Percentiles rank a stretch among this genome's conserved stretches.
These are phyloP conservation scores for Atrina japonica DNA, from an alignment of 2,888 invertebrate genomes.

Conservation along the genomic window DNA sequence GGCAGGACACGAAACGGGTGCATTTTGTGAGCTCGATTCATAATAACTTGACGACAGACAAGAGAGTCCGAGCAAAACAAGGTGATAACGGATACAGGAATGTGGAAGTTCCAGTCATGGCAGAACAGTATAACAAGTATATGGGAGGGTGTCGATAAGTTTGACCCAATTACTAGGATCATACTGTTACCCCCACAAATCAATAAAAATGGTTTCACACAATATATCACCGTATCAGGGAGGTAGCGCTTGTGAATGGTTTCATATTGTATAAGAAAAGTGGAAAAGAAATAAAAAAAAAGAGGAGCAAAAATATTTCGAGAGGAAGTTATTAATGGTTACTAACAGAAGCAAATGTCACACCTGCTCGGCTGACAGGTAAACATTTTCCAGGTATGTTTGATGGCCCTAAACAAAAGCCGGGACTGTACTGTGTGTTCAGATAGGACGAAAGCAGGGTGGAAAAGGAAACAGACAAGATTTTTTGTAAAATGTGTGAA, in stretches of 20 bases:
- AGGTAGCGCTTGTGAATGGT: constrained; percentile 49
- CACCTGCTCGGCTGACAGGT: too few species aligned
- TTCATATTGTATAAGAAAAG: constrained; percentile 46
- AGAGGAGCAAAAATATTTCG: too few species aligned
- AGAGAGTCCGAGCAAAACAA: constrained; percentile 20
- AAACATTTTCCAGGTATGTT: too few species aligned
- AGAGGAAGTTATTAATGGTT: too few species aligned
- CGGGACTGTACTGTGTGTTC: too few species aligned
- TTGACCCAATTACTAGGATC: constrained; percentile 30
- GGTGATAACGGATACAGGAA: constrained; percentile 12
- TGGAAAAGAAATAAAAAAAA: too few species aligned
- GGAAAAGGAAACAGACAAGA: too few species aligned
- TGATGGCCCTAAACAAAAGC: too few species aligned
- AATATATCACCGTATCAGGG: constrained; percentile 36
- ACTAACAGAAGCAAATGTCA: too few species aligned
- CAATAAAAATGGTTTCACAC: constrained; percentile 41
- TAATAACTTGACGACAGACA: constrained; percentile 11
- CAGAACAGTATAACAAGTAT: constrained; percentile 34
- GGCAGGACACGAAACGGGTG: constrained; percentile 54
- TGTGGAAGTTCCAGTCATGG: constrained; percentile 31
- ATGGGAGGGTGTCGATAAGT: constrained; percentile 35
- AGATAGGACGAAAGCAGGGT: too few species aligned
- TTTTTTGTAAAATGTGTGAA: too few species aligned
- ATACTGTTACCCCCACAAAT: constrained; percentile 33
- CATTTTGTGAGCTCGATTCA: too few species aligned